Base-by-base conservation (phyloP, 2,888 invertebrate genomes). In the Amphipoea lucens region DNA sequence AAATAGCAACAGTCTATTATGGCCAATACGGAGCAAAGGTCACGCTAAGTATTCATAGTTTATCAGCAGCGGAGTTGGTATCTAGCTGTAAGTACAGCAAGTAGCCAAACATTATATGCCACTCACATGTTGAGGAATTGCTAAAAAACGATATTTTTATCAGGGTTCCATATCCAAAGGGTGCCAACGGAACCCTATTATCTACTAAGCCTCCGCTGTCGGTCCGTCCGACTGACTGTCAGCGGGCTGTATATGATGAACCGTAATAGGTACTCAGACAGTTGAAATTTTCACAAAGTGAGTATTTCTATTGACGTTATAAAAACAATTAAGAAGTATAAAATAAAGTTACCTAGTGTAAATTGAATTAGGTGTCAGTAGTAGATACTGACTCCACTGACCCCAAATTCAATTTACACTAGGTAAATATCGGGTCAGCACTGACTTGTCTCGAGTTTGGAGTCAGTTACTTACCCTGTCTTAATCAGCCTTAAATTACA, bases 1-100 rank as follows among this genome's bases (percentile, higher is more conserved):
- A 87, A 89, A 89, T 89, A 90, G 84, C 90, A 90, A 90, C 89
- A 88, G 84, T 76, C 86, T 83, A 85, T 82, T 81, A 89, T 83
- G 73, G 80, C 81, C 85, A 86, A 88, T 82, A 76, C 83, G 78
- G 89, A 83, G 81, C 90, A 89, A 84, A 89, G 89, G 89, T 87
- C 88, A 87, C 81, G 67, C 83, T 81, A 84, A 81, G 76, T 81
- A 89, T 88, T 88, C 72, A 80, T 83, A 81, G 88, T 88, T 87
- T 88, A 89, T 89, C 88, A 84, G 77, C 4, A 62, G 62, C 74
- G 12, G 70, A 76, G 60, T 82, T 82, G 67, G 78, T 89, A 85
- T 86, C 85, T 86, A 83, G 45, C 80, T 79, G 82, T n/a, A 66
- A 76, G 67, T 81, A 74, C 81, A 40, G 36, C 83, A 76, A 78